These are phyloP conservation scores for Rhynchonema sp. DNA, from an alignment of 2,888 invertebrate genomes.

Conservation along the genomic window DNA sequence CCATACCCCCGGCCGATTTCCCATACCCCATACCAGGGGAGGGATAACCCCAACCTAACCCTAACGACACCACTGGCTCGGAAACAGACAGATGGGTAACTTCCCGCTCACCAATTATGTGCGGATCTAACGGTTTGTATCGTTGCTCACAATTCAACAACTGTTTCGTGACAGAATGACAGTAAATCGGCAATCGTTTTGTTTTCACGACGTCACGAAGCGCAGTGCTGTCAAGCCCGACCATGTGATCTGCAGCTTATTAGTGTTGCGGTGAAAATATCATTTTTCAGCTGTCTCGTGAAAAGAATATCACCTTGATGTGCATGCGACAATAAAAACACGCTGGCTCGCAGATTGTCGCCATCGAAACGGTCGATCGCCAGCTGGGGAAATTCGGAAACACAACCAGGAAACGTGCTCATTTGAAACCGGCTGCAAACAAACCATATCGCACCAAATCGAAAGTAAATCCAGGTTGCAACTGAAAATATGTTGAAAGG, in stretches of 20 bases:
- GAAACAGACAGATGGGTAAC: neutral
- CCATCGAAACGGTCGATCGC: neutral
- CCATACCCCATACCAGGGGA: too few relatives aligned
- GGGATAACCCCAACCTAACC: too few relatives aligned
- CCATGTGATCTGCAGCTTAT: neutral
- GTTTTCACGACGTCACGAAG: neutral
- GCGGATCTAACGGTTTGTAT: neutral
- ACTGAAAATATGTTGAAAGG: too few relatives aligned
- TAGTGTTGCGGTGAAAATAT: neutral
- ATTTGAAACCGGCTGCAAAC: too few relatives aligned
- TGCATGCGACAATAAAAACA: neutral
- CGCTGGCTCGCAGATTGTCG: neutral
- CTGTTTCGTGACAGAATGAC: neutral
- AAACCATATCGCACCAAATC: too few relatives aligned
- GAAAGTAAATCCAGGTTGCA: too few relatives aligned
- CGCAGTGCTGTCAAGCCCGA: neutral
- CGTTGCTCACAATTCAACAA: neutral
- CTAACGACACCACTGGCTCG: too few relatives aligned
- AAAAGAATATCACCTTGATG: neutral
- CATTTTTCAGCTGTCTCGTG: neutral
- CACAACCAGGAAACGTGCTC: neutral
- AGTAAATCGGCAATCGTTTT: neutral
- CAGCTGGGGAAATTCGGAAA: neutral
- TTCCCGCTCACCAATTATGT: too few relatives aligned
- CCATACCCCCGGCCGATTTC: too few relatives aligned